Percentiles rank a stretch among this genome's conserved stretches.
Evolutionary conservation across 2,888 invertebrate genomes (phyloP).

Genomic region (Ichneumon xanthorius): DNA sequence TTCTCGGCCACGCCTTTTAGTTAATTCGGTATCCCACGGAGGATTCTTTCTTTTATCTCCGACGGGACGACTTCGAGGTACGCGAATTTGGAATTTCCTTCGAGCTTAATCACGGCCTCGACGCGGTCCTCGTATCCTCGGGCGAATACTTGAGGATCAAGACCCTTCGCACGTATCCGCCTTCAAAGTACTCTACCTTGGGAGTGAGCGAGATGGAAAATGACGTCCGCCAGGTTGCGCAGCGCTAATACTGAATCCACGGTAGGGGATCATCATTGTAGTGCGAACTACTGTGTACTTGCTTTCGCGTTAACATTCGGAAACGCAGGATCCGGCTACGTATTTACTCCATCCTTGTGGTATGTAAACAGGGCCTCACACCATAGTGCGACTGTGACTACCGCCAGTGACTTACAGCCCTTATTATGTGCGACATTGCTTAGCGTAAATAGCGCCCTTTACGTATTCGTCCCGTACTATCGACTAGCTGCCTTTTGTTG

Average conservation of each 20-base stretch:
- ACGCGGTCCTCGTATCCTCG: conserved; percentile 60
- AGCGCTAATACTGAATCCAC: conserved; percentile 23
- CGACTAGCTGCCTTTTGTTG: background rate
- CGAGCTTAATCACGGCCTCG: conserved; percentile 69
- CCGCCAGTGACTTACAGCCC: conserved; percentile 17
- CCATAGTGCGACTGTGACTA: background rate
- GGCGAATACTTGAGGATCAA: conserved; percentile 65
- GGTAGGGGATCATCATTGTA: conserved; percentile 5
- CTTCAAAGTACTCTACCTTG: conserved; percentile 24
- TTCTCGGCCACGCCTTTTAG: background rate
- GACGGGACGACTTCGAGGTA: conserved; percentile 59
- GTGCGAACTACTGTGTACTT: conserved; percentile 15
- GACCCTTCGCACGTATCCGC: conserved; percentile 66
- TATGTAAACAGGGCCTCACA: background rate
- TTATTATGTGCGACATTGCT: background rate
- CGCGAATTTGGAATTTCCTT: conserved; percentile 71
- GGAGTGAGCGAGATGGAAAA: conserved; percentile 24
- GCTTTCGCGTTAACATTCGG: conserved; percentile 19
- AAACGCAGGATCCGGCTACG: conserved; percentile 12
- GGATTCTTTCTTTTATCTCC: conserved; percentile 58
- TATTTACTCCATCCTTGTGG: conserved; percentile 50
- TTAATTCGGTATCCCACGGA: conserved; percentile 11
- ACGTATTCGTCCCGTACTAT: background rate
- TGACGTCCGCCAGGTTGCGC: conserved; percentile 20
- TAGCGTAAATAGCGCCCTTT: background rate